Conservation (phyloP, 2,113 vertebrate genomes). For the Myiopsitta monachus region DNA sequence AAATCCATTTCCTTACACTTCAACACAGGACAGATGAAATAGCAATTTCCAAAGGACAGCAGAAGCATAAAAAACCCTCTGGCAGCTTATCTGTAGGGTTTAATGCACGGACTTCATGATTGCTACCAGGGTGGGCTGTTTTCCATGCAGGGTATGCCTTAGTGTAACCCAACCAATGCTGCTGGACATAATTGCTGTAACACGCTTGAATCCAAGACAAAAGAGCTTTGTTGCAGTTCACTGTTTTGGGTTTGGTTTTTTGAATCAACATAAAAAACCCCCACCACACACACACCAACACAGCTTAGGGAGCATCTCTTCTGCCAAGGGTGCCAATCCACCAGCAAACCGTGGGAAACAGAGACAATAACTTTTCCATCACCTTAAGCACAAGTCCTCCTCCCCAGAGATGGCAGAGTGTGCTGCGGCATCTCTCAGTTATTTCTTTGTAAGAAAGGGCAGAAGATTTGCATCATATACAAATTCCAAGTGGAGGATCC, state of each 20-base stretch:
- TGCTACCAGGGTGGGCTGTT: neutral
- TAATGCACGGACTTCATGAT: neutral
- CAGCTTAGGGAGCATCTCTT: neutral
- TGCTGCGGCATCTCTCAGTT: neutral
- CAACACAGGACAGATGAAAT: neutral
- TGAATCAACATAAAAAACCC: neutral
- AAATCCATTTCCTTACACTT: neutral
- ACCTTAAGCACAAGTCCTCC: neutral
- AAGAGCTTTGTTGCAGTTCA: neutral
- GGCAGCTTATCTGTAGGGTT: neutral
- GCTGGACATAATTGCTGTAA: neutral
- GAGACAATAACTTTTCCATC: neutral
- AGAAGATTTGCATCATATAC: neutral
- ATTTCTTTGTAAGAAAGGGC: neutral
- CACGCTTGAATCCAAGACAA: neutral
- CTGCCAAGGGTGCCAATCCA: neutral
- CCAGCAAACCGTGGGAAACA: neutral
- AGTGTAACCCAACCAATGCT: neutral
- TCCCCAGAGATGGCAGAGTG: neutral
- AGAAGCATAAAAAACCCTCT: neutral
- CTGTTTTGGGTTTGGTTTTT: neutral
- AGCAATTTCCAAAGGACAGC: neutral
- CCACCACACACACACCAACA: fast-evolving
- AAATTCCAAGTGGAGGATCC: neutral
- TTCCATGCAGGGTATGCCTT: too few relatives aligned